A percentile compares a stretch with the other conserved stretches of the same genome.
Evolutionary conservation across 2,888 invertebrate genomes (phyloP).

Genomic region (Agonopterix subpropinquella): DNA sequence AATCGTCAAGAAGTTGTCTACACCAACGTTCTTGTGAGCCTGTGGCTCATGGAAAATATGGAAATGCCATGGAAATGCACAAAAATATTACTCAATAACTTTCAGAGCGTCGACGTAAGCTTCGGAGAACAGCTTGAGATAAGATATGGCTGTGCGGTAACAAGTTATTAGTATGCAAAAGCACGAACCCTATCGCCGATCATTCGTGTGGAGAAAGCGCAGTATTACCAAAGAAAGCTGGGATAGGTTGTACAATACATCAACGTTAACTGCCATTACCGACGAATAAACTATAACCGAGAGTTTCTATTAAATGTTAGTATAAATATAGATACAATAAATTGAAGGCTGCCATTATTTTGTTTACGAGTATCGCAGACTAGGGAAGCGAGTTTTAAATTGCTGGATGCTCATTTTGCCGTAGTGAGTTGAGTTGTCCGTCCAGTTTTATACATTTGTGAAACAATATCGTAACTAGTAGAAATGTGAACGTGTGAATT

Average conservation of each 20-base stretch:
- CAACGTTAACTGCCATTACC: constrained; percentile 41
- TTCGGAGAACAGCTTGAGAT: not conserved
- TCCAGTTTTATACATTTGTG: constrained; percentile 72
- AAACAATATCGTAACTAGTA: constrained; percentile 41
- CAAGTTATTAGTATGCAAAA: constrained; percentile 3
- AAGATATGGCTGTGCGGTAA: not conserved
- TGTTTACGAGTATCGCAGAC: constrained; percentile 17
- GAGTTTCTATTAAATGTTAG: constrained; percentile 57
- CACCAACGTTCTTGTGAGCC: too few species aligned
- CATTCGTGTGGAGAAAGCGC: constrained; percentile 21
- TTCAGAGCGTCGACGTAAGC: not conserved
- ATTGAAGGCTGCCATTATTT: constrained; percentile 50
- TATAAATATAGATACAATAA: constrained; percentile 31
- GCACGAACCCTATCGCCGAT: constrained; percentile 4
- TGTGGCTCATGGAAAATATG: too few species aligned
- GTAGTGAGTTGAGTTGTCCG: constrained; percentile 74
- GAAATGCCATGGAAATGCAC: too few species aligned
- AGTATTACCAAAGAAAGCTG: constrained; percentile 54
- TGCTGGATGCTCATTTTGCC: constrained; percentile 70
- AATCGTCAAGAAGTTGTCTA: too few species aligned
- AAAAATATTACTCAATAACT: too few species aligned
- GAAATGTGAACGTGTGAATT: constrained; percentile 28
- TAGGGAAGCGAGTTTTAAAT: constrained; percentile 34
- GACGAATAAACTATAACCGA: constrained; percentile 31
- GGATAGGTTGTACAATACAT: constrained; percentile 35